Conservation (phyloP, 2,797 vertebrate genomes). For the Macrochelys suwanniensis region DNA sequence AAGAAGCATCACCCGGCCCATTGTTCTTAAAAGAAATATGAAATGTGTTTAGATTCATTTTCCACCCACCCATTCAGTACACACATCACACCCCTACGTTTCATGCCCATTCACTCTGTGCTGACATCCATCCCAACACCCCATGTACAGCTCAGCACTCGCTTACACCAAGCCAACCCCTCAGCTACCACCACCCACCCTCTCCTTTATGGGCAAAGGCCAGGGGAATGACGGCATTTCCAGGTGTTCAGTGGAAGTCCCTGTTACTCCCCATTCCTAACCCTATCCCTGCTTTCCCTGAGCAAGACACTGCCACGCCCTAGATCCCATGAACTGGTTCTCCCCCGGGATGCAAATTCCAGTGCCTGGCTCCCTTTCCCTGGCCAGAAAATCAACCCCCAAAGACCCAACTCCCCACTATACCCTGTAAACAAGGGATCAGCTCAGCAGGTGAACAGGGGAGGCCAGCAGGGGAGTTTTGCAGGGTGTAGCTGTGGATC, state of each 20-base stretch:
- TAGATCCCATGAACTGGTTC: neutral
- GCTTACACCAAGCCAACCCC: neutral
- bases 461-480: too few species aligned
- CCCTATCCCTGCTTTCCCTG: neutral
- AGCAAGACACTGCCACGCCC: neutral
- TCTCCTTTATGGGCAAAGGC: too few species aligned
- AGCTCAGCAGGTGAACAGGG: neutral
- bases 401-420: neutral
- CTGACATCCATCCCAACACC: rapidly evolving
- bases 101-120: neutral
- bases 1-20: too few species aligned
- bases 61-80: too few species aligned
- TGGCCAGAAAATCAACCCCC: neutral
- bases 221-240: neutral
- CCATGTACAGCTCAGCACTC: too few species aligned
- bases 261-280: neutral
- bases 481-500: too few species aligned
- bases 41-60: too few species aligned
- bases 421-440: neutral
- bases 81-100: too few species aligned
- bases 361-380: neutral
- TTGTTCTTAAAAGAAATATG: too few species aligned
- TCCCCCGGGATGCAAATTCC: neutral
- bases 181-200: rapidly evolving
- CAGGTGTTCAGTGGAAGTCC: neutral